Percentiles rank a stretch among this genome's conserved stretches.
Conservation (phyloP, 2,888 invertebrate genomes). For the Thysanoteuthis rhombus region DNA sequence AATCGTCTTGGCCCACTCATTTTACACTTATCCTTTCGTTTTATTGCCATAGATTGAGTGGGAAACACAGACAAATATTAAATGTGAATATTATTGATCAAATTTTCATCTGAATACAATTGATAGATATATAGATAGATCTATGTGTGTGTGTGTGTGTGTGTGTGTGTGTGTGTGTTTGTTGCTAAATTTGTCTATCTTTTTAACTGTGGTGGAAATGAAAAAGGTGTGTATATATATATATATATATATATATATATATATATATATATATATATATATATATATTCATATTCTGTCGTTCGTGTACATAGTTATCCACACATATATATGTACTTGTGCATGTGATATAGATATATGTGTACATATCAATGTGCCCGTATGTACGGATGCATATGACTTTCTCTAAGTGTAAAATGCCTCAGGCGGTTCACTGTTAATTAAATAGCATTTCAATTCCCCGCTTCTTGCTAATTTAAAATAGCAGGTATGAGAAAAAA, state of each 20-base stretch:
- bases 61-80: too few species aligned
- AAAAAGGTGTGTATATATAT: constrained; percentile 14
- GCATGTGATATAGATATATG: not conserved
- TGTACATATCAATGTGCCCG: not conserved
- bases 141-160: not conserved
- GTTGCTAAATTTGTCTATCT: not conserved
- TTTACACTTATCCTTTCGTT: too few species aligned
- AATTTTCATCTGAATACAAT: too few species aligned
- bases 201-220: too few species aligned
- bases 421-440: too few species aligned
- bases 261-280: not conserved
- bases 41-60: too few species aligned
- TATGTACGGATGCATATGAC: too few species aligned
- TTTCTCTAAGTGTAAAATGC: too few species aligned
- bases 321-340: not conserved
- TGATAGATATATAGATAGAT: not conserved
- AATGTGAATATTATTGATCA: too few species aligned
- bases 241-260: not conserved
- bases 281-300: not conserved
- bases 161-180: not conserved
- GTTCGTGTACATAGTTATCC: not conserved
- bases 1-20: too few species aligned
- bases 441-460: too few species aligned
- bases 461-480: too few species aligned
- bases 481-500: not conserved